These are phyloP conservation scores for Rissa tridactyla DNA, from an alignment of 2,113 vertebrate species.

Conservation along the genomic window DNA sequence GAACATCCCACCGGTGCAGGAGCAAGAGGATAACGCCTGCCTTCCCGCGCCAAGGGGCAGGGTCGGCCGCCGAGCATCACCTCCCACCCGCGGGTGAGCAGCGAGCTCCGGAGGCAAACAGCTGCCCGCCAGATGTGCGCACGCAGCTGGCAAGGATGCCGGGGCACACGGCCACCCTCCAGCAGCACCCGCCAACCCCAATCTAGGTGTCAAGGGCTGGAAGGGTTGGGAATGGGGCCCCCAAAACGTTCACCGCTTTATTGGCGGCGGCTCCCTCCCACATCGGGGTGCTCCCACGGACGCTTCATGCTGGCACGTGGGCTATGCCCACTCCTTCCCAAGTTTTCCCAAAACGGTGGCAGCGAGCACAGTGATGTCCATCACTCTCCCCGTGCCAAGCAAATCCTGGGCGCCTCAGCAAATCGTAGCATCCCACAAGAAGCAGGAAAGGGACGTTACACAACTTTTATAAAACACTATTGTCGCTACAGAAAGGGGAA, in stretches of 20 bases:
- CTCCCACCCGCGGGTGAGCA: accelerated
- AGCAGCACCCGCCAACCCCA: background rate
- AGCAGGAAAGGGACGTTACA: background rate
- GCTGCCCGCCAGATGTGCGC: slow-evolving; percentile 24
- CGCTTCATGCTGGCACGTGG: accelerated
- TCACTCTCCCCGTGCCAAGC: background rate
- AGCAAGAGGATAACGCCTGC: background rate
- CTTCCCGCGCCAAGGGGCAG: accelerated
- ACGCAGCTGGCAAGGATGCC: background rate
- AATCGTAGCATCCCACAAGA: background rate
- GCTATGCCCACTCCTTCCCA: background rate
- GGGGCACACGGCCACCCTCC: background rate
- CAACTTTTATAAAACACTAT: background rate
- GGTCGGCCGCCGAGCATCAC: no score
- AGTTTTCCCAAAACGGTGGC: background rate
- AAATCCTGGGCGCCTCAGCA: background rate
- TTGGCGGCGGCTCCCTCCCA: accelerated
- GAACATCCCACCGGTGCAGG: accelerated
- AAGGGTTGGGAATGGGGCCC: background rate
- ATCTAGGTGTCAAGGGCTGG: background rate
- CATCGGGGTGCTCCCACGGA: accelerated
- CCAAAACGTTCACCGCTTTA: background rate
- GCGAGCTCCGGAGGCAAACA: background rate
- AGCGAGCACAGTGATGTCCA: accelerated
- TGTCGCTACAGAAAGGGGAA: background rate